Percentiles rank a stretch among this genome's conserved stretches.
Conservation (phyloP, 1,140 invertebrate genomes). For the Nilaparvata lugens region DNA sequence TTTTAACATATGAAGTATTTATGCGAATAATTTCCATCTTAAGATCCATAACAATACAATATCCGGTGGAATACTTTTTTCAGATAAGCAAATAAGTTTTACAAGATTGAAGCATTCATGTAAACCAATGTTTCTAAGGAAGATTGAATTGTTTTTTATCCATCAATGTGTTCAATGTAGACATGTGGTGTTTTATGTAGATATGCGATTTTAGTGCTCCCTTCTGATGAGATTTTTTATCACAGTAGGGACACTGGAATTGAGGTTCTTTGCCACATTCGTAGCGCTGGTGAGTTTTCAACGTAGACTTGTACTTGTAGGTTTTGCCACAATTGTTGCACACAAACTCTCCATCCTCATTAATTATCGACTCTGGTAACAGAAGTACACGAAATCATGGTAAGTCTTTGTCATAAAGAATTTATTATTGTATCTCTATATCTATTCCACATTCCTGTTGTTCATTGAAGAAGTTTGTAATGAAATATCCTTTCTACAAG, state of each 20-base stretch:
- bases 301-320: constrained; percentile 41
- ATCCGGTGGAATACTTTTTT: no score
- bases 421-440: no score
- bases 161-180: not conserved
- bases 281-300: constrained; percentile 42
- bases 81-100: not conserved
- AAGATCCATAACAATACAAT: no score
- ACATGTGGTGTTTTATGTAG: not conserved
- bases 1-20: no score
- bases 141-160: not conserved
- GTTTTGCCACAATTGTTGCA: constrained; percentile 42
- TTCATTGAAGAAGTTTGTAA: no score
- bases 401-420: not conserved
- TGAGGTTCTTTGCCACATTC: constrained; percentile 42
- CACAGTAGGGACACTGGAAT: constrained; percentile 38
- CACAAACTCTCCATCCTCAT: constrained; percentile 26
- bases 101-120: not conserved
- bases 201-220: constrained; percentile 33
- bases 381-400: not conserved
- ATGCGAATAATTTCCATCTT: no score
- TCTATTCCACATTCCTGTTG: no score
- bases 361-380: no score
- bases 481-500: no score
- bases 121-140: not conserved
- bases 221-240: constrained; percentile 28